Percentiles rank a stretch among this genome's conserved stretches.
These are phyloP conservation scores for Mesaphorura yosii DNA, from an alignment of 1,140 invertebrate genomes.

Conservation along the genomic window DNA sequence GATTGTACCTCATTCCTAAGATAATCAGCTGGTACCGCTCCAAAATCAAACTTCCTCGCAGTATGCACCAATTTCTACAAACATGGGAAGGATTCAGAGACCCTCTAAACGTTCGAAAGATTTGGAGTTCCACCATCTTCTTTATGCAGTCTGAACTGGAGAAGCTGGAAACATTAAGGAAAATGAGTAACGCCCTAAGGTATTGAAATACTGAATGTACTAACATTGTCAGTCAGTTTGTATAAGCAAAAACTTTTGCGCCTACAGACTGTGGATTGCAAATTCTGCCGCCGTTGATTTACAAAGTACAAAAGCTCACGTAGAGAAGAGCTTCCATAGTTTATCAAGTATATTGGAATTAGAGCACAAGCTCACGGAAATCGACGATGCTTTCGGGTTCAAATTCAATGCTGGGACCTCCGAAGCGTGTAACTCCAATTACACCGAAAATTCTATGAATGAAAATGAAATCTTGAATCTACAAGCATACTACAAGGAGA, in stretches of 20 bases:
- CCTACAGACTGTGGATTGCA: neutral
- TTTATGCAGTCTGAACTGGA: slow-evolving; percentile 19
- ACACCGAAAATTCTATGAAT: neutral
- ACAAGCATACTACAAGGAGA: slow-evolving; percentile 4
- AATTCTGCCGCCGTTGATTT: neutral
- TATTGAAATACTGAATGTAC: too few species aligned
- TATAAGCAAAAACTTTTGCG: too few species aligned
- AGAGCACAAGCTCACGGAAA: neutral
- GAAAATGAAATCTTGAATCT: slow-evolving; percentile 1
- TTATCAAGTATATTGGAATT: slow-evolving; percentile 4
- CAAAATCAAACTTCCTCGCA: slow-evolving; percentile 16
- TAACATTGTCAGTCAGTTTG: too few species aligned
- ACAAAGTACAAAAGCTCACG: neutral
- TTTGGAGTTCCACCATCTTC: slow-evolving; percentile 19
- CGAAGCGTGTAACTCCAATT: too few species aligned
- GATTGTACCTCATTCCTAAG: slow-evolving; percentile 19
- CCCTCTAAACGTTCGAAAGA: neutral
- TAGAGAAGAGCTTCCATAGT: neutral
- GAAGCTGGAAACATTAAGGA: slow-evolving; percentile 9
- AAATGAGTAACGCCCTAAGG: slow-evolving; percentile 13
- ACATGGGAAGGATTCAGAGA: slow-evolving; percentile 1
- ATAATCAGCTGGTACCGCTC: slow-evolving; percentile 1
- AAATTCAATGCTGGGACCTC: neutral
- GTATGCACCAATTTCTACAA: slow-evolving; percentile 15
- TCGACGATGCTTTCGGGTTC: slow-evolving; percentile 1